phyloP scores from a whole-genome alignment of 2,113 vertebrate genomes.

The Gymnobelideus leadbeateri region DNA sequence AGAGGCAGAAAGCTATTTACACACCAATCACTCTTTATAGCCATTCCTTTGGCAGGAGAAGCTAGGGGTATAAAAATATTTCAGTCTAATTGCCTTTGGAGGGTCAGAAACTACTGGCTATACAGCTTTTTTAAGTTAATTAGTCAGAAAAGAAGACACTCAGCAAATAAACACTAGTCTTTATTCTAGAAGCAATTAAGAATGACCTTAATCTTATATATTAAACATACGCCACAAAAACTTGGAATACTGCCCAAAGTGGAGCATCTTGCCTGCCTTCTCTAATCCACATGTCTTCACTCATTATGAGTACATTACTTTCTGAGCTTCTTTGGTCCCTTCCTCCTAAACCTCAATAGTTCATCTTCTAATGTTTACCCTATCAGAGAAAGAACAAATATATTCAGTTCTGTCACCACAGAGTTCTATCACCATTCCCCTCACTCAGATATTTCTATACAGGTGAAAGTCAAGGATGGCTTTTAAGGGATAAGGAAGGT shows the following conservation, averaged over 20 bases:
- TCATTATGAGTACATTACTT: conserved; percentile 64
- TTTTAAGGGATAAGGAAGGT: conserved; percentile 7
- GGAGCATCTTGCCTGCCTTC: conserved; percentile 40
- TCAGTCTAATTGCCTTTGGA: conserved; percentile 74
- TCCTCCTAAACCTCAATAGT: conserved; percentile 38
- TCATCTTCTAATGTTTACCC: conserved; percentile 63
- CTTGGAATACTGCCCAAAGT: conserved; percentile 61
- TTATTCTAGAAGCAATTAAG: conserved; percentile 79
- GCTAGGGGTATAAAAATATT: conserved; percentile 57
- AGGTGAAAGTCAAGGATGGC: not conserved
- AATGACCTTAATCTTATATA: conserved; percentile 75
- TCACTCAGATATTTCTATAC: not conserved
- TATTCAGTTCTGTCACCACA: not conserved
- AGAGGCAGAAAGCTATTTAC: not conserved
- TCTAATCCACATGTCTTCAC: conserved; percentile 55
- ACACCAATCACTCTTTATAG: not conserved
- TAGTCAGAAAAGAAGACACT: conserved; percentile 73
- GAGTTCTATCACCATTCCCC: not conserved
- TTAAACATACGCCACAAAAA: conserved; percentile 59
- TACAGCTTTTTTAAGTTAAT: conserved; percentile 79
- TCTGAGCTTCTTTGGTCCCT: conserved; percentile 51
- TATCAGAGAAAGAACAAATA: not conserved
- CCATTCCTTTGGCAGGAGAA: conserved; percentile 65
- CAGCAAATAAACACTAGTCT: conserved; percentile 77
- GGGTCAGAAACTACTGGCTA: conserved; percentile 77